phyloP scores from a whole-genome alignment of 2,888 invertebrate genomes.

The Phortica magna region DNA sequence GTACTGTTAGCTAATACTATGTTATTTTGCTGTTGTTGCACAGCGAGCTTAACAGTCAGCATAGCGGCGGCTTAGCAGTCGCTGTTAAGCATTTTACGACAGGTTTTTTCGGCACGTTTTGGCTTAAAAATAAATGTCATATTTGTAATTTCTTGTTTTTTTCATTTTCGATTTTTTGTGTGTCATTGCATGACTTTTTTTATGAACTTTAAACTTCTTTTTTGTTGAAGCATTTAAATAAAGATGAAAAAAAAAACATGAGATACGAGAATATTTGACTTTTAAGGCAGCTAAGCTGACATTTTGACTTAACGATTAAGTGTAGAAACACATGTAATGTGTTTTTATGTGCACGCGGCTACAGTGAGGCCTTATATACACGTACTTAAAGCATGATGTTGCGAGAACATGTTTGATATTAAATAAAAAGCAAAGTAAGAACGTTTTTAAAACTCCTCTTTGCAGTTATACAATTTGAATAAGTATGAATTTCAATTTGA shows the following conservation, averaged over 20 bases:
- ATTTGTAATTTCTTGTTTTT: neutral
- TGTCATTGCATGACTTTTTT: constrained; percentile 24
- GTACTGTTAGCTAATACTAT: neutral
- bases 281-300: constrained; percentile 7
- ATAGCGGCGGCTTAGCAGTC: no score
- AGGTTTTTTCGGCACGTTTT: no score
- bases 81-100: no score
- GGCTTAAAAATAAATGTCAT: constrained; percentile 12
- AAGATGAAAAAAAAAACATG: neutral
- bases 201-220: constrained; percentile 26
- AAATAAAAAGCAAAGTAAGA: neutral
- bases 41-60: neutral
- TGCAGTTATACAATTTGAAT: neutral
- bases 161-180: neutral
- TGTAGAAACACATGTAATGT: neutral
- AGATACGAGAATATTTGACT: constrained; percentile 17
- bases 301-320: constrained; percentile 1
- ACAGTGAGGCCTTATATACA: no score
- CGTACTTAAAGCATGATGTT: no score
- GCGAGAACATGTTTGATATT: no score
- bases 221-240: neutral
- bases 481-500: neutral
- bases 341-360: neutral
- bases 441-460: neutral
- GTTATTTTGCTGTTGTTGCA: neutral